Evolutionary conservation across 2,113 vertebrate species (phyloP), one percentile per base, ranked within the genome.

Genomic region (Empidonax traillii): DNA sequence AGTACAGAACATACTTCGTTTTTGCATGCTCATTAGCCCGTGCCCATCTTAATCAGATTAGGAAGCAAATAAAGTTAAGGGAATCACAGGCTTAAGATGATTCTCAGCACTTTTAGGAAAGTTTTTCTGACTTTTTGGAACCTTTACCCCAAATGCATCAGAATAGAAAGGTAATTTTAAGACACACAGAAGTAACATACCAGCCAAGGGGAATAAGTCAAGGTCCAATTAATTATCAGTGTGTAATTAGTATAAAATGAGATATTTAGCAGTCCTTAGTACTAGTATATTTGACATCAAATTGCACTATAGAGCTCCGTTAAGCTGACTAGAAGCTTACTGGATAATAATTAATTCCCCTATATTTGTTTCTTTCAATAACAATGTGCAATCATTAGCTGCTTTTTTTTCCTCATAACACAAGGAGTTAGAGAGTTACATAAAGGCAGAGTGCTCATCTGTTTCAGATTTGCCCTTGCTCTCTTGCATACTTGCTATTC

Each of bases 401-500:
- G 65, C 16, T 77, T 89, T 74, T 83, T 77, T 59, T 47, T 84
- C 61, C 58, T 84, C n/a, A 3, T 28, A 68, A 71, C 66, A 43
- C 30, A 90, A 72, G 46, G 46, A 67, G 53, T 81, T 93, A 52
- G 66, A 56, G 41, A 76, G 58, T 93, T 93, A 95, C 67, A 92
- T 90, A 90, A 90, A 81, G 59, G 43, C 76, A 83, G 44, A 0
- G 0, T 68, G 72, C 66, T 96, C 87, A 85, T 93, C 79, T 84
- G 85, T 61, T 93, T 93, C 76, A 78, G 73, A 93, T 92, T 58
- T 96, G 93, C 49, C 90, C 93, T 96, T 94, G 79, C 83, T 77
- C 19, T 76, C 71, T 28, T 83, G 83, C 41, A 5, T 41, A 59
- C 76, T 92, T 90, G 76, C 49, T 74, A 13, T 75, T 93, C 35